phyloP scores from a whole-genome alignment of 2,888 invertebrate species.

The Anodontia alba region DNA sequence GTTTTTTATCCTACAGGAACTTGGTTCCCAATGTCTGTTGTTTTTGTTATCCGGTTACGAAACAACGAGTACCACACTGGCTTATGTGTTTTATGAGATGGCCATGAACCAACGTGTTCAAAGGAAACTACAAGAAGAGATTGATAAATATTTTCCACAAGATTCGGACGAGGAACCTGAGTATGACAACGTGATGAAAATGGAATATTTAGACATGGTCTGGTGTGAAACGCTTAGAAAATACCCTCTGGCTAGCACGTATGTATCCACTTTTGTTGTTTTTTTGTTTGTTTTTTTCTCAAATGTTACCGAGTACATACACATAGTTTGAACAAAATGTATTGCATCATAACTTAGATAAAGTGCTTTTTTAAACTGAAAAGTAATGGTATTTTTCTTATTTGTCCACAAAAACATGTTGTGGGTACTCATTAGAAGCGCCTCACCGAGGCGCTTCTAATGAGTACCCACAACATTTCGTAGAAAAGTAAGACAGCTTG shows the following conservation, averaged over 20 bases:
- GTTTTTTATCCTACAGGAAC: slow-evolving; percentile 77
- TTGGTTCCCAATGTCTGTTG: slow-evolving; percentile 82
- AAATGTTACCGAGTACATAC: too few relatives aligned
- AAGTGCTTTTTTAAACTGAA: too few relatives aligned
- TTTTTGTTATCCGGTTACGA: slow-evolving; percentile 87
- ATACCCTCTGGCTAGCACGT: slow-evolving; percentile 84
- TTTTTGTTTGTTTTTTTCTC: too few relatives aligned
- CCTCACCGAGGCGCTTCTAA: too few relatives aligned
- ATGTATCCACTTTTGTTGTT: slow-evolving; percentile 64
- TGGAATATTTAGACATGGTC: slow-evolving; percentile 85
- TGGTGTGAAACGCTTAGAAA: slow-evolving; percentile 85
- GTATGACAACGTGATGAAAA: slow-evolving; percentile 82
- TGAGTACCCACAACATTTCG: too few relatives aligned
- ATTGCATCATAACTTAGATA: background rate
- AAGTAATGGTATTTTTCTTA: too few relatives aligned
- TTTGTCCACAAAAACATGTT: too few relatives aligned
- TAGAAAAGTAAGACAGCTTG: background rate
- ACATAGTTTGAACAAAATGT: background rate
- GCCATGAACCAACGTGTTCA: slow-evolving; percentile 86
- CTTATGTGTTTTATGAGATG: slow-evolving; percentile 85
- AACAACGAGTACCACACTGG: slow-evolving; percentile 86
- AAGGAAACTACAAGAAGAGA: slow-evolving; percentile 84
- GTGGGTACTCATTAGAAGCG: too few relatives aligned
- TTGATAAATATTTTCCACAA: slow-evolving; percentile 78
- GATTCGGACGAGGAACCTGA: slow-evolving; percentile 67